Conservation (phyloP, 2,113 vertebrate genomes). For the Galeopterus variegatus region DNA sequence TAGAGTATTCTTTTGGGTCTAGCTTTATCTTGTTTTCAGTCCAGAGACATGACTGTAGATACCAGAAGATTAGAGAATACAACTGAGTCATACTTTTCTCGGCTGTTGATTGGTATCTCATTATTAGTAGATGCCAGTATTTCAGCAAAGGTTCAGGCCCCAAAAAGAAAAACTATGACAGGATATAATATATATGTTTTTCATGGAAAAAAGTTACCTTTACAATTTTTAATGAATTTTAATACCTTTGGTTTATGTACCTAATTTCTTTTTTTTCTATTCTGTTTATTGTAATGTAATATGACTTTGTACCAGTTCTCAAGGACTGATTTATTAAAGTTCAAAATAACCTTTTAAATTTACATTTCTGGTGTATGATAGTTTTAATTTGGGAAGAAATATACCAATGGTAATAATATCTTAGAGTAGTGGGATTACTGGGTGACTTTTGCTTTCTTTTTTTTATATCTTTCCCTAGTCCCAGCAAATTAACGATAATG, state of each 20-base stretch:
- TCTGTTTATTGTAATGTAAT: neutral
- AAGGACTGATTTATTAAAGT: conserved; percentile 25
- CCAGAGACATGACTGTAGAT: neutral
- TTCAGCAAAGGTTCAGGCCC: neutral
- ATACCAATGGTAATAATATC: neutral
- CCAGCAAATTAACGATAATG: neutral
- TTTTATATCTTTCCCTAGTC: neutral
- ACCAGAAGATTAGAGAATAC: neutral
- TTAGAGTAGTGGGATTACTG: neutral
- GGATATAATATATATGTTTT: neutral
- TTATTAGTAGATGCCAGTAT: neutral
- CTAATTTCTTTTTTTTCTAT: neutral
- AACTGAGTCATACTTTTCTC: neutral
- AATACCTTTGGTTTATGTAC: neutral
- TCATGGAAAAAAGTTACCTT: conserved; percentile 30
- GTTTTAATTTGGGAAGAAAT: neutral
- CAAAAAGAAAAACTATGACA: neutral
- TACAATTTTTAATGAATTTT: neutral
- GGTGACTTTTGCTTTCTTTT: neutral
- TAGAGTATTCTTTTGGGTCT: neutral
- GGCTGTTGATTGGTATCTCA: neutral
- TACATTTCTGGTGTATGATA: neutral
- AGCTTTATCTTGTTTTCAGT: neutral
- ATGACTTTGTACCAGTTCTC: conserved; percentile 10
- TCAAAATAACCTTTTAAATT: conserved; percentile 23